Evolutionary conservation across 2,113 vertebrate species (phyloP).

Genomic region (Myocastor coypus): DNA sequence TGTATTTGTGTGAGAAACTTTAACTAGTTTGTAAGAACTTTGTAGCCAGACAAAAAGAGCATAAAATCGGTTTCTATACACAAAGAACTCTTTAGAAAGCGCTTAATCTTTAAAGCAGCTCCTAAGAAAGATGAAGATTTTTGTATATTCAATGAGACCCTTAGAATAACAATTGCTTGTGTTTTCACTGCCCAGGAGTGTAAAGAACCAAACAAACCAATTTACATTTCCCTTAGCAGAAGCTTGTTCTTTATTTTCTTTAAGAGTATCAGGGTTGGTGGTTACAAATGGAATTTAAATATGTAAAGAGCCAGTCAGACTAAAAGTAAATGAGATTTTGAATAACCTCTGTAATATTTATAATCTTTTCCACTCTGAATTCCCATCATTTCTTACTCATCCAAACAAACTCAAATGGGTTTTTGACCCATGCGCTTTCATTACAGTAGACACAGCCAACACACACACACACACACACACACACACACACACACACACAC

Average conservation of each 20-base stretch:
- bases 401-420: slow-evolving; percentile 68
- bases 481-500: neutral
- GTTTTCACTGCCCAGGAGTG: slow-evolving; percentile 70
- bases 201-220: slow-evolving; percentile 75
- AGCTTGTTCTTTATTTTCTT: slow-evolving; percentile 78
- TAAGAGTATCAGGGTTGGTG: slow-evolving; percentile 70
- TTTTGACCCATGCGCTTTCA: slow-evolving; percentile 60
- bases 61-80: slow-evolving; percentile 68
- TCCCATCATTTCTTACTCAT: slow-evolving; percentile 72
- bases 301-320: slow-evolving; percentile 76
- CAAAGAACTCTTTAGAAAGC: slow-evolving; percentile 74
- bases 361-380: slow-evolving; percentile 75
- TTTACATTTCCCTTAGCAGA: slow-evolving; percentile 76
- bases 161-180: slow-evolving; percentile 71
- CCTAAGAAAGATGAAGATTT: slow-evolving; percentile 71
- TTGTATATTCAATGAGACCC: slow-evolving; percentile 73
- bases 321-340: slow-evolving; percentile 80
- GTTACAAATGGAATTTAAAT: slow-evolving; percentile 80
- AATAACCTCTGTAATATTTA: slow-evolving; percentile 83
- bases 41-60: slow-evolving; percentile 38
- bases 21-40: slow-evolving; percentile 62
- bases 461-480: neutral
- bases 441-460: neutral
- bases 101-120: slow-evolving; percentile 75
- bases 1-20: slow-evolving; percentile 60